Evolutionary conservation across 2,888 invertebrate genomes (phyloP).

Genomic region (Noctua fimbriata): DNA sequence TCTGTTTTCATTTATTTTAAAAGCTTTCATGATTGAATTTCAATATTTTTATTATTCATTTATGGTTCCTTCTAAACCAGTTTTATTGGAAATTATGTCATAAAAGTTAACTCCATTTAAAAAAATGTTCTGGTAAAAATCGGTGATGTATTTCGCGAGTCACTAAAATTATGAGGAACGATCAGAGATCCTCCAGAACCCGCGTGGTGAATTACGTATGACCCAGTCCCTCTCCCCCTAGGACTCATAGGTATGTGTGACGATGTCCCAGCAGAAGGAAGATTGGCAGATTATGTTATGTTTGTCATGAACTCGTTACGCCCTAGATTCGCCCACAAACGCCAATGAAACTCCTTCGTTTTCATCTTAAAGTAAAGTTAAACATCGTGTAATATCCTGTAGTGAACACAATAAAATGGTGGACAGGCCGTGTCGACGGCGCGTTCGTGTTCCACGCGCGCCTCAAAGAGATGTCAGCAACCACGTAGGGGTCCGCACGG

Average conservation of each 20-base stretch:
- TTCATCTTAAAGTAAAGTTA: neutral
- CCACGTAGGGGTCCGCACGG: too few relatives aligned
- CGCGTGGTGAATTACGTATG: neutral
- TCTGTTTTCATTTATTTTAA: neutral
- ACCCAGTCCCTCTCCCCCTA: neutral
- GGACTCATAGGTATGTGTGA: neutral
- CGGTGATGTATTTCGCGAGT: neutral
- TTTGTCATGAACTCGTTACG: neutral
- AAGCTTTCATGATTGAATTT: conserved; percentile 22
- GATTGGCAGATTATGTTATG: neutral
- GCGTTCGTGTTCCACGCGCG: too few relatives aligned
- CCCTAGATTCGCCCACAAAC: neutral
- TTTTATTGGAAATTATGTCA: neutral
- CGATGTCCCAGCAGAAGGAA: neutral
- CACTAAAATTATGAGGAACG: neutral
- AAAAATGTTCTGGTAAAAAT: neutral
- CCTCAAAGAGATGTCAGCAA: too few relatives aligned
- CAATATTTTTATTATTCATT: neutral
- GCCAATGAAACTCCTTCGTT: neutral
- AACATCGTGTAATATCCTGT: conserved; percentile 42
- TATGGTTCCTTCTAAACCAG: neutral
- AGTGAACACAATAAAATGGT: conserved; percentile 16
- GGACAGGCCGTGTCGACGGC: too few relatives aligned
- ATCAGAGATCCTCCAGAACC: neutral
- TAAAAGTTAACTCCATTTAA: neutral